A percentile compares a stretch with the other conserved stretches of the same genome.
These are phyloP conservation scores for Brachionichthys hirsutus DNA, from an alignment of 2,113 vertebrate genomes.

Conservation along the genomic window DNA sequence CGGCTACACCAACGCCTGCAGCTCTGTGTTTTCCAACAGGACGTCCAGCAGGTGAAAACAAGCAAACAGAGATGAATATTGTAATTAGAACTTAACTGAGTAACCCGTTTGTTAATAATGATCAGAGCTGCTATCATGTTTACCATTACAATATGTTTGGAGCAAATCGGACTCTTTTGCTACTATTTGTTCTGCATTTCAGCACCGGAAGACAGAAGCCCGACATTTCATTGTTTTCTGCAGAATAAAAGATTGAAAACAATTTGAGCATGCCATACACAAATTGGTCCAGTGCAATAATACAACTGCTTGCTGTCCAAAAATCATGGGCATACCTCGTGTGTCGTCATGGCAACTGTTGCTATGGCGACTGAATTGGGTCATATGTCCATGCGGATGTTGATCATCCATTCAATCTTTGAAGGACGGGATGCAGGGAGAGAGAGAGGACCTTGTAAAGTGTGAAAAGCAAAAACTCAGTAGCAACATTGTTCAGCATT, in stretches of 20 bases:
- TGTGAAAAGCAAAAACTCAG: constrained; percentile 14
- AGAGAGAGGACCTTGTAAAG: constrained; percentile 1
- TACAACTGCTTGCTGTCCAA: constrained; percentile 20
- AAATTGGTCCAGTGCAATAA: constrained; percentile 23
- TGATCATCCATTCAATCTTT: constrained; percentile 28
- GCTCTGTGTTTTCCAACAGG: constrained; percentile 97
- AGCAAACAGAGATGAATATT: background rate
- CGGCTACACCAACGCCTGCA: constrained; percentile 97
- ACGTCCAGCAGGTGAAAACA: constrained; percentile 90
- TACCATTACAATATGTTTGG: too few relatives aligned
- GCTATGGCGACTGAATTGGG: constrained; percentile 65
- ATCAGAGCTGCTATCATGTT: too few relatives aligned
- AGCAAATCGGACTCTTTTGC: too few relatives aligned
- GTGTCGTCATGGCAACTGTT: constrained; percentile 67
- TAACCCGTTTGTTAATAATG: too few relatives aligned
- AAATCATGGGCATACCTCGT: constrained; percentile 40
- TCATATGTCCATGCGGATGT: constrained; percentile 67
- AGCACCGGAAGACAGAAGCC: too few relatives aligned
- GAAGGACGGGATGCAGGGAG: constrained; percentile 35
- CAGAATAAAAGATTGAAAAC: constrained; percentile 17
- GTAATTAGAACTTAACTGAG: too few relatives aligned
- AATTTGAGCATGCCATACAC: background rate
- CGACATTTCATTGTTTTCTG: constrained; percentile 11
- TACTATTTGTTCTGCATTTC: too few relatives aligned
- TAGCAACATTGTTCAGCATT: constrained; percentile 4